Conservation (phyloP, 2,888 invertebrate species). For the Scaptodrosophila latifasciaeformis region DNA sequence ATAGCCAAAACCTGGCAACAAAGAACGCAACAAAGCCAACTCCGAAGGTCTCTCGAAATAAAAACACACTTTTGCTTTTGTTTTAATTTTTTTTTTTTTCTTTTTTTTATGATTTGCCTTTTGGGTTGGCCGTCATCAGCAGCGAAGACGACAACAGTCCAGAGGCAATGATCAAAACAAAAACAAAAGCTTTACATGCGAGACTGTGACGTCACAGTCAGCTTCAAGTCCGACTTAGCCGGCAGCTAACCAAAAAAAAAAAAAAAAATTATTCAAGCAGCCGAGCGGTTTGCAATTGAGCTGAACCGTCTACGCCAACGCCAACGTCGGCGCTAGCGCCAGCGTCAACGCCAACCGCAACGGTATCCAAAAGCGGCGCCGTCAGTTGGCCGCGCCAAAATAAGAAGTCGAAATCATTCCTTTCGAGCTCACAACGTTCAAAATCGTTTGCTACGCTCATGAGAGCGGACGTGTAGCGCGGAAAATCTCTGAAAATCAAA, state of each 20-base stretch:
- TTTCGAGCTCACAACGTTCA: conserved; percentile 62
- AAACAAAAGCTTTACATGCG: conserved; percentile 16
- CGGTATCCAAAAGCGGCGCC: conserved; percentile 62
- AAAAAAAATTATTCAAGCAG: too few species aligned
- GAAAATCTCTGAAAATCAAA: conserved; percentile 44
- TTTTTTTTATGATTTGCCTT: too few species aligned
- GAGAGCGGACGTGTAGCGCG: conserved; percentile 73
- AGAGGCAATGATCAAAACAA: conserved; percentile 15
- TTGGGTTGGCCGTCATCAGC: neutral
- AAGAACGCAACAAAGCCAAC: neutral
- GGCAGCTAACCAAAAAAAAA: conserved; percentile 4
- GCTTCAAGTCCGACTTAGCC: neutral
- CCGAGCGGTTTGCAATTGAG: neutral
- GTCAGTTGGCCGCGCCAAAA: too few species aligned
- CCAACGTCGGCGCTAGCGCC: conserved; percentile 27
- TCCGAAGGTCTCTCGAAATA: conserved; percentile 13
- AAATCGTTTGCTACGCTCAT: conserved; percentile 72
- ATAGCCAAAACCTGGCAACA: conserved; percentile 5
- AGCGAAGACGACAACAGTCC: too few species aligned
- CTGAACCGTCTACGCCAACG: conserved; percentile 5
- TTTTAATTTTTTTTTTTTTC: neutral
- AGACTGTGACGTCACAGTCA: conserved; percentile 19
- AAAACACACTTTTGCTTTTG: conserved; percentile 33
- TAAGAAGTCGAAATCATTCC: conserved; percentile 70
- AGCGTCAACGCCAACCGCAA: conserved; percentile 40